Conservation (phyloP, 2,888 invertebrate genomes). For the Zygogramma bicolorata region DNA sequence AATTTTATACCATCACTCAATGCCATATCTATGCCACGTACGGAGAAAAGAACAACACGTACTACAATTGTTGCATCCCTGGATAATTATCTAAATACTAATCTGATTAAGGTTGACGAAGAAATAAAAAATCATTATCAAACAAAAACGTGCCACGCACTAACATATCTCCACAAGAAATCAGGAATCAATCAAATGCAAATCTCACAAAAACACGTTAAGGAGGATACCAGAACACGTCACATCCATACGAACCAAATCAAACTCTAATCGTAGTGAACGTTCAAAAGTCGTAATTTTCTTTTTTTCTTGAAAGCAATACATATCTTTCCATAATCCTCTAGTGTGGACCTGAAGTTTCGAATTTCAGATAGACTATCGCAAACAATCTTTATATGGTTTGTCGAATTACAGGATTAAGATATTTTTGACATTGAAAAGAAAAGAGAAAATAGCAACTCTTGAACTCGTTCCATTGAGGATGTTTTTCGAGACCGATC, state of each 20-base stretch:
- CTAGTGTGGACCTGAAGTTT: neutral
- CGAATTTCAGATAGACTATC: neutral
- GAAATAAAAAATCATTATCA: too few relatives aligned
- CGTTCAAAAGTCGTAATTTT: neutral
- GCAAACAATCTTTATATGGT: neutral
- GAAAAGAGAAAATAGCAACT: neutral
- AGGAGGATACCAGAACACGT: neutral
- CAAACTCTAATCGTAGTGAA: too few relatives aligned
- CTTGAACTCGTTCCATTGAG: neutral
- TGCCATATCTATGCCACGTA: too few relatives aligned
- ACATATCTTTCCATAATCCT: neutral
- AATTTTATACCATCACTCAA: too few relatives aligned
- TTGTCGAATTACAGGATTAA: conserved; percentile 1
- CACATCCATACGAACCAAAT: neutral
- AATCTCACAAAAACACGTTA: neutral
- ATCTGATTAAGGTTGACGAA: too few relatives aligned
- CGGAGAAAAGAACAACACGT: too few relatives aligned
- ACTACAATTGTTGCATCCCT: neutral
- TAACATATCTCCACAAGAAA: neutral
- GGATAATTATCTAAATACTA: too few relatives aligned
- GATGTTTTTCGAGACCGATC: neutral
- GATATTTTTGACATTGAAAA: neutral
- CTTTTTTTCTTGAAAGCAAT: neutral
- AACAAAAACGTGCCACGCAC: neutral
- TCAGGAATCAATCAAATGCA: neutral